Evolutionary conservation across 2,888 invertebrate genomes (phyloP).

Genomic region (Clostera curtula): DNA sequence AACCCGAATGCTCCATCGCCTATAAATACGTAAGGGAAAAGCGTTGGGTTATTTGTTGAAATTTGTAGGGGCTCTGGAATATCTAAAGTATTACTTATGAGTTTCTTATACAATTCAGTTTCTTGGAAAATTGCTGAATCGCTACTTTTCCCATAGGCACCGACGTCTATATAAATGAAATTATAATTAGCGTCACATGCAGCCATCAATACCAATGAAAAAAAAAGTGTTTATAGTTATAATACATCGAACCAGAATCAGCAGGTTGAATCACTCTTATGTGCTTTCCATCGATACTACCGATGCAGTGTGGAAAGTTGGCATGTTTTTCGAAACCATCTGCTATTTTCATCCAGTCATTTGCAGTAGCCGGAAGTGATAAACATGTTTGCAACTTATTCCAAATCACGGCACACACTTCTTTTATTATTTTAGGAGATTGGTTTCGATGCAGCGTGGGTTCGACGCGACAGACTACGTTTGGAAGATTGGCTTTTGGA

Average conservation of each 20-base stretch:
- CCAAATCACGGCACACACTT: slow-evolving; percentile 17
- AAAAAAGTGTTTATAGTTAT: slow-evolving; percentile 21
- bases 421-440: slow-evolving; percentile 14
- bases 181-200: slow-evolving; percentile 10
- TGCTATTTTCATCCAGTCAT: slow-evolving; percentile 18
- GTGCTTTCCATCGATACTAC: slow-evolving; percentile 16
- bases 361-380: slow-evolving; percentile 9
- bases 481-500: too few relatives aligned
- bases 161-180: too few relatives aligned
- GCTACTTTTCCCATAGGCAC: slow-evolving; percentile 10
- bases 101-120: slow-evolving; percentile 6
- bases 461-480: too few relatives aligned
- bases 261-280: slow-evolving; percentile 15
- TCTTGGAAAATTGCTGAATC: slow-evolving; percentile 6
- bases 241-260: slow-evolving; percentile 18
- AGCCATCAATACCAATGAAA: slow-evolving; percentile 18
- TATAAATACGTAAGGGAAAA: slow-evolving; percentile 2
- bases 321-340: slow-evolving; percentile 18
- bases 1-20: slow-evolving; percentile 2
- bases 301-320: slow-evolving; percentile 25
- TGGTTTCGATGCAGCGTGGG: too few relatives aligned
- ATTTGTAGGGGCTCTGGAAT: slow-evolving; percentile 6
- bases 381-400: slow-evolving; percentile 10
- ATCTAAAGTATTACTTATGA: slow-evolving; percentile 6
- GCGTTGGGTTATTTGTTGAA: slow-evolving; percentile 6